phyloP scores from a whole-genome alignment of 2,888 invertebrate genomes.

The Neoaliturus tenellus region DNA sequence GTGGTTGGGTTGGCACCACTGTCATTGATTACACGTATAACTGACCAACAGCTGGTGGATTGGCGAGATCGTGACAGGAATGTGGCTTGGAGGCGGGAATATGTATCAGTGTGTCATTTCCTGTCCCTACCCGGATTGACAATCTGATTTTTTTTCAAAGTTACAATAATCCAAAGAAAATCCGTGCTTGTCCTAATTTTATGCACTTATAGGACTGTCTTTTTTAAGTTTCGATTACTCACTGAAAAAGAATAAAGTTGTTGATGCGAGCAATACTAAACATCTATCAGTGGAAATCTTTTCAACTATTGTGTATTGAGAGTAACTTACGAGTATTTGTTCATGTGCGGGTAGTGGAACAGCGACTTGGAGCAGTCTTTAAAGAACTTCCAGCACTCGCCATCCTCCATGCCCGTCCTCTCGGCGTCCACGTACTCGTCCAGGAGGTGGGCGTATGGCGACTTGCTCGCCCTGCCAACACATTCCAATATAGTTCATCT shows the following conservation, averaged over 20 bases:
- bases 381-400: constrained; percentile 92
- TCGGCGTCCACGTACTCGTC: constrained; percentile 89
- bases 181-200: no score
- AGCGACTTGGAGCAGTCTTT: constrained; percentile 89
- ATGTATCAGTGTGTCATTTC: constrained; percentile 34
- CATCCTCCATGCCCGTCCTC: constrained; percentile 81
- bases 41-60: constrained; percentile 1
- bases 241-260: no score
- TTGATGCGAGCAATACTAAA: no score
- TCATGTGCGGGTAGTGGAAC: constrained; percentile 76
- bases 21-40: constrained; percentile 16
- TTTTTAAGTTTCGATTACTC: no score
- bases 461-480: constrained; percentile 88
- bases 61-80: background rate
- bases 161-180: no score
- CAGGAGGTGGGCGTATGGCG: constrained; percentile 84
- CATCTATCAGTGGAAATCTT: no score
- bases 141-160: no score
- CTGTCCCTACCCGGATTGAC: no score
- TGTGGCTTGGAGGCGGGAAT: constrained; percentile 7
- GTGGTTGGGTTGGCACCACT: background rate
- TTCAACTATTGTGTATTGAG: no score
- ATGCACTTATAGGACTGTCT: no score
- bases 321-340: constrained; percentile 74
- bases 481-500: no score